A percentile compares a stretch with the other conserved stretches of the same genome.
Evolutionary conservation across 2,113 vertebrate species (phyloP).

Genomic region (Macroglossus sobrinus): DNA sequence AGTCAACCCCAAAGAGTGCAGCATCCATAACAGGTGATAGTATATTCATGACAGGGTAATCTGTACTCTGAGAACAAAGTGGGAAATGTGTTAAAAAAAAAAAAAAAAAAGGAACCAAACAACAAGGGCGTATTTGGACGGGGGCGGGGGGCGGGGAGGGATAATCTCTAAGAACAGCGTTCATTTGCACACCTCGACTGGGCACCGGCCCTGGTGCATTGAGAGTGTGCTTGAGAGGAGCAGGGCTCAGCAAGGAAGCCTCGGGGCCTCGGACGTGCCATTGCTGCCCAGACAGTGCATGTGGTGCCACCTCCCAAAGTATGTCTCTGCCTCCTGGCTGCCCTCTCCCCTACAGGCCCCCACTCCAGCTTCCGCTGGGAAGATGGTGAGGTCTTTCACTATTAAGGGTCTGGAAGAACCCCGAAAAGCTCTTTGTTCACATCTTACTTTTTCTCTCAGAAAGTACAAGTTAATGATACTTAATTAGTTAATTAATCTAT

Average conservation of each 20-base stretch:
- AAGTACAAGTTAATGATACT: neutral
- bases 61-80: neutral
- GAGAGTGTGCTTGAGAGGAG: neutral
- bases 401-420: neutral
- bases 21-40: neutral
- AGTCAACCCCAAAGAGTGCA: neutral
- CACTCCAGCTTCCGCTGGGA: neutral
- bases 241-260: neutral
- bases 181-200: neutral
- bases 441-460: neutral
- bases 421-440: neutral
- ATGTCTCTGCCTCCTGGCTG: neutral
- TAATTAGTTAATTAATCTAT: neutral
- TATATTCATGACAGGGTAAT: neutral
- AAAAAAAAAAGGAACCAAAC: neutral
- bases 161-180: neutral
- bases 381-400: neutral
- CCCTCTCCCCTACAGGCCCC: neutral
- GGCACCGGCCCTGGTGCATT: neutral
- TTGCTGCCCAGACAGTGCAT: neutral
- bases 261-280: neutral
- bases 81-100: neutral
- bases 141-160: no score
- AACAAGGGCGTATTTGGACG: neutral
- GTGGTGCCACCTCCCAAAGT: neutral